These are phyloP conservation scores for Heliconius nattereri DNA, from an alignment of 1,140 invertebrate genomes.

Conservation along the genomic window DNA sequence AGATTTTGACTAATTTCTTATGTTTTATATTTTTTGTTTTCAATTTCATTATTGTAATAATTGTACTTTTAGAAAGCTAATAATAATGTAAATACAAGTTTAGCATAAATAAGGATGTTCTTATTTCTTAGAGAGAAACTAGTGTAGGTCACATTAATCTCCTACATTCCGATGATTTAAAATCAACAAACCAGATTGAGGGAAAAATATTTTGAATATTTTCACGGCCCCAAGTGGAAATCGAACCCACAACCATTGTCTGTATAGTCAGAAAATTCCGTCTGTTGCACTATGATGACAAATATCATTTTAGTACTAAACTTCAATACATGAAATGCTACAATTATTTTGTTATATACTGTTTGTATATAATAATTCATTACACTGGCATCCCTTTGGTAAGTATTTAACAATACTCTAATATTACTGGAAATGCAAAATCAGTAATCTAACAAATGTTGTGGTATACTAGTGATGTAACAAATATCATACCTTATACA, in stretches of 20 bases:
- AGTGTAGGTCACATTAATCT: neutral
- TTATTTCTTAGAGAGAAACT: neutral
- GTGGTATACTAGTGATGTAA: neutral
- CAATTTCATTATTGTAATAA: neutral
- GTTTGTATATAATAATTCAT: neutral
- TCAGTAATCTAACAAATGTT: neutral
- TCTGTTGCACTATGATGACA: too few relatives aligned
- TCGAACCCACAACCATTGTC: neutral
- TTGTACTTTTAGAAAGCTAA: neutral
- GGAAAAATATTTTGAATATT: neutral
- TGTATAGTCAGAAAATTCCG: neutral
- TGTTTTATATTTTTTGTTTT: neutral
- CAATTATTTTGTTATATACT: neutral
- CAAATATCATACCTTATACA: too few relatives aligned
- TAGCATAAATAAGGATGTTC: neutral
- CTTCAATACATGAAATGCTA: neutral
- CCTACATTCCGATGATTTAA: neutral
- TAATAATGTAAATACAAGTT: neutral
- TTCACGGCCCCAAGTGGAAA: neutral
- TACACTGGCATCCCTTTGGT: neutral
- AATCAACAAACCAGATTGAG: neutral
- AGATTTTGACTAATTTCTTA: neutral
- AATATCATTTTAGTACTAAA: neutral
- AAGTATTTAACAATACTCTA: neutral
- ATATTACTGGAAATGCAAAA: slow-evolving; percentile 6